A percentile compares a stretch with the other conserved stretches of the same genome.
Conservation (phyloP, 2,113 vertebrate species). For the Coryphaenoides rupestris region DNA sequence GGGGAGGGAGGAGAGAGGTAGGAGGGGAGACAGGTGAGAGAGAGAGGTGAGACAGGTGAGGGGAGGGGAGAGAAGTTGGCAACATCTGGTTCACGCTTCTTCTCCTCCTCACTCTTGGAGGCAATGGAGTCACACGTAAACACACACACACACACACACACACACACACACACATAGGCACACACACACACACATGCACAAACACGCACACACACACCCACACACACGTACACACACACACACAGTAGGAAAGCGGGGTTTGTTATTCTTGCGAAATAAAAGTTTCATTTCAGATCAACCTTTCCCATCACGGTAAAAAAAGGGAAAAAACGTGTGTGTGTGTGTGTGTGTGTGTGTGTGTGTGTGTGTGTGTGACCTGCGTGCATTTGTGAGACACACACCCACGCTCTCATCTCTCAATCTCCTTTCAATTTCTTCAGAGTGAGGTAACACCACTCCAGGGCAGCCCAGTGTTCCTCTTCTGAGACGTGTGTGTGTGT, state of each 20-base stretch:
- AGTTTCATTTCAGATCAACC: no score
- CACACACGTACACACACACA: slow-evolving; percentile 15
- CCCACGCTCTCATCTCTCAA: slow-evolving; percentile 12
- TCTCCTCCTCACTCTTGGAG: no score
- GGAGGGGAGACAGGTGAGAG: no score
- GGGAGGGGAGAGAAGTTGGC: no score
- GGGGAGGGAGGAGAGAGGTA: no score
- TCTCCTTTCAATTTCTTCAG: slow-evolving; percentile 34
- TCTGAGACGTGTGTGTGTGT: slow-evolving; percentile 33
- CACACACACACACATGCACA: slow-evolving; percentile 6
- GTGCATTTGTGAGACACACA: slow-evolving; percentile 5
- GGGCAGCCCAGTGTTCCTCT: slow-evolving; percentile 26
- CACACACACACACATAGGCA: neutral
- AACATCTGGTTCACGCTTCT: no score
- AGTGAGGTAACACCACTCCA: slow-evolving; percentile 47
- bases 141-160: neutral
- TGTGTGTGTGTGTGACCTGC: slow-evolving; percentile 7
- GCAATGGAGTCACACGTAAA: neutral
- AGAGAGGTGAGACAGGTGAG: no score
- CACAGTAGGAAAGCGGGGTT: neutral
- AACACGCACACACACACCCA: slow-evolving; percentile 9
- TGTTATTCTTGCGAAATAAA: no score
- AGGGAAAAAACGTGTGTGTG: no score
- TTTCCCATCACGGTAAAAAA: no score
- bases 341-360: no score